Conservation (phyloP, 2,888 invertebrate genomes). For the Eristalis pertinax region DNA sequence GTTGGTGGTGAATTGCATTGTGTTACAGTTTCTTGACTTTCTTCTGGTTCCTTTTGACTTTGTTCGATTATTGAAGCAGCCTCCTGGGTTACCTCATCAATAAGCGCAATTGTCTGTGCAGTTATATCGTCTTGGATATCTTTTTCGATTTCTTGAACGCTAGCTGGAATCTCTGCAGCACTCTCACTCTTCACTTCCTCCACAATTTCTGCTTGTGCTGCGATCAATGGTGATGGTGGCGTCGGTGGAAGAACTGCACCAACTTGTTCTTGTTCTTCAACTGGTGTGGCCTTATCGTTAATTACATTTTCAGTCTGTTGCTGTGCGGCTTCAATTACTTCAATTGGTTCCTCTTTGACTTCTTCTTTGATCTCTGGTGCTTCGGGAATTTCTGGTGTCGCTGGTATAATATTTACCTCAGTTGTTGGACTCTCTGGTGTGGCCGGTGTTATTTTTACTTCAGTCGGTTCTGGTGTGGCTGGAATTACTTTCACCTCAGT, state of each 20-base stretch:
- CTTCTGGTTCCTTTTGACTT: slow-evolving; percentile 35
- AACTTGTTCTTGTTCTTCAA: neutral
- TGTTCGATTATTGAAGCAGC: slow-evolving; percentile 53
- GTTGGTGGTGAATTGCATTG: slow-evolving; percentile 72
- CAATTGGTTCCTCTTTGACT: slow-evolving; percentile 36
- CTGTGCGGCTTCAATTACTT: slow-evolving; percentile 12
- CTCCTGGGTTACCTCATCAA: slow-evolving; percentile 65
- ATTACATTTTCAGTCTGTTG: slow-evolving; percentile 44
- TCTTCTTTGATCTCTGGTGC: slow-evolving; percentile 46
- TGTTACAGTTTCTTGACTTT: slow-evolving; percentile 39
- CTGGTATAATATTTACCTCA: slow-evolving; percentile 59
- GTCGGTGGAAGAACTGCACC: slow-evolving; percentile 32
- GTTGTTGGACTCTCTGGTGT: slow-evolving; percentile 62
- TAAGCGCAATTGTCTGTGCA: slow-evolving; percentile 65
- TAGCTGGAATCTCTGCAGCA: slow-evolving; percentile 33
- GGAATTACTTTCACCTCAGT: slow-evolving; percentile 66
- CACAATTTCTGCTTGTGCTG: neutral
- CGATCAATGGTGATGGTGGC: slow-evolving; percentile 14
- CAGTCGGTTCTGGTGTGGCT: slow-evolving; percentile 62
- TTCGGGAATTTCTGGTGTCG: slow-evolving; percentile 56
- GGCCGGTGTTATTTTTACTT: slow-evolving; percentile 61
- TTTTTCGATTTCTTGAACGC: slow-evolving; percentile 43
- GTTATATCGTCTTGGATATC: slow-evolving; percentile 53
- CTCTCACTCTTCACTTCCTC: slow-evolving; percentile 49
- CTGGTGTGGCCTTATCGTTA: neutral